Percentiles rank a stretch among this genome's conserved stretches.
phyloP scores from a whole-genome alignment of 2,888 invertebrate genomes.

The Spilarctia lutea region DNA sequence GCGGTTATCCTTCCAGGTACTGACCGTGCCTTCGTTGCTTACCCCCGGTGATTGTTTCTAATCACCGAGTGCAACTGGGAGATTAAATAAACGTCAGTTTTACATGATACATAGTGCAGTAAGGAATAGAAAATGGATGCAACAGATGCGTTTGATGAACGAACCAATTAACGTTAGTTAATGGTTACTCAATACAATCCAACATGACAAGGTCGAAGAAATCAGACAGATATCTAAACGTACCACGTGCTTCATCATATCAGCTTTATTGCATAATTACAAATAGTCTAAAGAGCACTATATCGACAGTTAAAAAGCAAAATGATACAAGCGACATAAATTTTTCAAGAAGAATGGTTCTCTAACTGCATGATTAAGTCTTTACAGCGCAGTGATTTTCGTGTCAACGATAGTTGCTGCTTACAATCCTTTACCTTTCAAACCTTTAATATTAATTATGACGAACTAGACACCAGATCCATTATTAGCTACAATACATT shows the following conservation, averaged over 20 bases:
- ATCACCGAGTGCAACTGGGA: no score
- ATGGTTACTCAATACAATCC: slow-evolving; percentile 36
- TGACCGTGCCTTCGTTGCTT: no score
- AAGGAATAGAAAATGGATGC: slow-evolving; percentile 28
- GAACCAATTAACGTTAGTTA: slow-evolving; percentile 34
- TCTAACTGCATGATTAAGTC: no score
- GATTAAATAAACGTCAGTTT: no score
- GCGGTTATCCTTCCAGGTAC: no score
- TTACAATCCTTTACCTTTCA: no score
- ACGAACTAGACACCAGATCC: not conserved
- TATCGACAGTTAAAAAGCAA: no score
- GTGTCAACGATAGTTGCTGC: no score
- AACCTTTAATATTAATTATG: not conserved
- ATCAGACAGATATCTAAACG: slow-evolving; percentile 36
- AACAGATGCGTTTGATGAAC: slow-evolving; percentile 27
- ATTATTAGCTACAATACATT: not conserved
- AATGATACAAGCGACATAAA: no score
- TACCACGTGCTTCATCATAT: not conserved
- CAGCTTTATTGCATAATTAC: slow-evolving; percentile 3
- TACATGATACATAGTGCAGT: not conserved
- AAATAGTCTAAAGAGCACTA: slow-evolving; percentile 5
- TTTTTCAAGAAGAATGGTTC: no score
- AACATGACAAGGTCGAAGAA: slow-evolving; percentile 47
- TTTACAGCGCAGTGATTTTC: no score
- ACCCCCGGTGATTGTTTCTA: no score